Evolutionary conservation across 2,113 vertebrate species (phyloP), one percentile per base, ranked within the genome.

Genomic region (Hyla sarda): DNA sequence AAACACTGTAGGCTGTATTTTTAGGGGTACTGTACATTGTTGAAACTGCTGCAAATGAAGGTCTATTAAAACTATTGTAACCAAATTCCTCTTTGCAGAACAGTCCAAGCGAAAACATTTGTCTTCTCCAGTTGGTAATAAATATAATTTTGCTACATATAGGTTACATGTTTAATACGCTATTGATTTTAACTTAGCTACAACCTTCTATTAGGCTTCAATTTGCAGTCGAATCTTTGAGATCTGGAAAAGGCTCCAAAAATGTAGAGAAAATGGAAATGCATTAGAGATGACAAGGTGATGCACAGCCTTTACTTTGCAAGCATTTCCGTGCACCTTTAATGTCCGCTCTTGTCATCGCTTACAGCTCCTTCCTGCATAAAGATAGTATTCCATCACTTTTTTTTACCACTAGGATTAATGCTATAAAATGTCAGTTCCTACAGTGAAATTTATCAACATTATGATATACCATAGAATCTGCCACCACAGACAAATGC

Each of bases 401-500:
- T 91, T 89, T 88, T 90, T 93, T 92, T 92, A 93, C 89, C 91
- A 90, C 92, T 85, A 92, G 91, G 93, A 95, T 94, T 94, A 95
- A 94, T 94, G 93, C 90, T 93, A 90, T 90, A 93, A 94, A 95
- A 94, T 92, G 94, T 94, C 94, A 95, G 91, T 94, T 87, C 90
- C 92, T 93, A 93, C 90, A 89, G 94, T 92, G 93, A 93, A 94
- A 95, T 95, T 95, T 95, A 94, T 94, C 94, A 95, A 93, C 93
- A 94, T 95, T 95, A 95, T 95, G 94, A 94, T 95, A 95, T 95
- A 95, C 94, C 94, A 93, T 92, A 93, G 94, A 94, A 95, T 94
- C 95, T 95, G 95, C 94, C 95, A 95, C 90, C 91, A 91, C 92
- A 95, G 95, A 96, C 94, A 94, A 96, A 95, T 95, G 94, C 90